phyloP scores from a whole-genome alignment of 2,113 vertebrate genomes.

The Pachyramphus minor region DNA sequence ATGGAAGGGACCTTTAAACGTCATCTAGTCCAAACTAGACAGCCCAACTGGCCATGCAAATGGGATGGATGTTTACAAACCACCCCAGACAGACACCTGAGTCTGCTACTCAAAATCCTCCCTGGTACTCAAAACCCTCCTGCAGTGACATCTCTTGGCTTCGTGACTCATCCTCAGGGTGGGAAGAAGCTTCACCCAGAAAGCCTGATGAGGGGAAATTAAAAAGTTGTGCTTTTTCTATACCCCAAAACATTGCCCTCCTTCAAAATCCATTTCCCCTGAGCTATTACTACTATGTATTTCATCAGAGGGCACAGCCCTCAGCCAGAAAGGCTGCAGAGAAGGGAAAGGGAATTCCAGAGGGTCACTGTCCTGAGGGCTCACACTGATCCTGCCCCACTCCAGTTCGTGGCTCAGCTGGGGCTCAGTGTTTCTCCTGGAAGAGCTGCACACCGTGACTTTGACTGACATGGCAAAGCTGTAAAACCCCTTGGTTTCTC shows the following conservation, averaged over 20 bases:
- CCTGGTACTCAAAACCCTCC: neutral
- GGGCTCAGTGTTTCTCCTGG: neutral
- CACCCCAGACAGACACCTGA: neutral
- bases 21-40: neutral
- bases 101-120: neutral
- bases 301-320: neutral
- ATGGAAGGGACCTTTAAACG: neutral
- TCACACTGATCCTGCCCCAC: rapidly evolving
- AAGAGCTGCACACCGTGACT: neutral
- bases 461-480: neutral
- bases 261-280: neutral
- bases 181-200: neutral
- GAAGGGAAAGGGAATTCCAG: neutral
- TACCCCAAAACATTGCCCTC: neutral
- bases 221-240: neutral
- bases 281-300: rapidly evolving
- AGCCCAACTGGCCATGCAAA: neutral
- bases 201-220: neutral
- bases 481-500: slow-evolving; percentile 59
- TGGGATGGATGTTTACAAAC: neutral
- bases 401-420: neutral
- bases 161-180: neutral
- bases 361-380: neutral
- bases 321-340: neutral
- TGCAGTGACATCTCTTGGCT: neutral